Base-by-base conservation (phyloP, 1,140 invertebrate species). In the Sinella curviseta region DNA sequence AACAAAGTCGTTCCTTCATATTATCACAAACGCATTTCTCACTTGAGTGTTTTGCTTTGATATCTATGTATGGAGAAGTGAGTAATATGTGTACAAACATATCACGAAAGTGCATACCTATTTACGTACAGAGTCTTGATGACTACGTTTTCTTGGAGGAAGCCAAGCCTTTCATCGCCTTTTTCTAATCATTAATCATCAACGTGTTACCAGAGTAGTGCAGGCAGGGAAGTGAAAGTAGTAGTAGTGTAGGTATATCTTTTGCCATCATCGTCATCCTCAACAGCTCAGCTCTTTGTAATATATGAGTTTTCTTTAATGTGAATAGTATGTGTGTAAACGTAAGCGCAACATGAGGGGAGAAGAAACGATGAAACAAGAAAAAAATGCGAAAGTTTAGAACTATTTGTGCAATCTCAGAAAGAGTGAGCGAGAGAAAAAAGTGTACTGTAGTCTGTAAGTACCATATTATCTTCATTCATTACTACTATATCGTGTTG, bases 121-220 rank as follows among this genome's bases (percentile, higher is more conserved):
- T 48, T 48, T 12, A 48, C 39, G 39, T 48, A 48, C 39, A 48
- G 20, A 12, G 39, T 12, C 20, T 48, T 48, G 8, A 48, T 48
- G 39, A 48, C 8, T 12, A 20, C 8, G 39, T 20, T 48, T 48
- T 48, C 39, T 20, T 20, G 8, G 20, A 20, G 39, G 39, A 48
- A 48, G 39, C 20, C 39, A 60, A 60, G 57, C 65, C n/a, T 70
- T 70, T 70, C 65, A 70, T 70, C 65, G 31, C 8, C 65, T 33
- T 70, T 70, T 70, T 70, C 65, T 70, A 70, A 70, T 70, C 65
- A 70, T 70, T 70, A 70, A 70, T 70, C 65, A 70, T 70, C 65
- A 70, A 70, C 30, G 31, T 70, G 57, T 26, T 60, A 60, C 12
- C 57, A 60, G 8, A 4, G 24, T 48, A 60, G 57, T 4, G 24